phyloP scores from a whole-genome alignment of 2,888 invertebrate genomes.

The Atrina japonica region DNA sequence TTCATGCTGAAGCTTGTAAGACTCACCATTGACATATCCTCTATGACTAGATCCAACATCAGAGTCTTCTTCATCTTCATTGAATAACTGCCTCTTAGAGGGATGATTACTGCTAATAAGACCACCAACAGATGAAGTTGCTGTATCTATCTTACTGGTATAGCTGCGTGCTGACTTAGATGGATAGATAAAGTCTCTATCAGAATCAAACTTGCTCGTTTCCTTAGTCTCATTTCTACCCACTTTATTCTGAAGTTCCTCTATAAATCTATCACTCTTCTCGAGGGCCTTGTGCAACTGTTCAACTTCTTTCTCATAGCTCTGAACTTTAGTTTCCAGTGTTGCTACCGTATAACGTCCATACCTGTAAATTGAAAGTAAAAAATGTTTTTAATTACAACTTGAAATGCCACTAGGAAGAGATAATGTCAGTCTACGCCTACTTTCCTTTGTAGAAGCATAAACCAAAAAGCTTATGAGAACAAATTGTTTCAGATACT shows the following conservation, averaged over 20 bases:
- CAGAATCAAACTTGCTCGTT: slow-evolving; percentile 35
- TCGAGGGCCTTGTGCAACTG: slow-evolving; percentile 76
- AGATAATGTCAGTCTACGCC: too few relatives aligned
- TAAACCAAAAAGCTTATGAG: too few relatives aligned
- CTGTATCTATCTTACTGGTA: too few relatives aligned
- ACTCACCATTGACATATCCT: slow-evolving; percentile 41
- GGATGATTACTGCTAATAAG: slow-evolving; percentile 49
- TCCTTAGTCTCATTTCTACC: slow-evolving; percentile 17
- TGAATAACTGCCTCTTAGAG: slow-evolving; percentile 60
- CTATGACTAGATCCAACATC: slow-evolving; percentile 17
- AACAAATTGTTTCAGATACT: too few relatives aligned
- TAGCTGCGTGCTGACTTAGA: slow-evolving; percentile 15
- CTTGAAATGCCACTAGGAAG: too few relatives aligned
- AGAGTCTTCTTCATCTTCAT: slow-evolving; percentile 39
- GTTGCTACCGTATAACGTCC: slow-evolving; percentile 77
- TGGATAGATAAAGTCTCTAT: slow-evolving; percentile 31
- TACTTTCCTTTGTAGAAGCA: too few relatives aligned
- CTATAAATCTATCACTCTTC: slow-evolving; percentile 76
- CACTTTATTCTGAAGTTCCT: slow-evolving; percentile 72
- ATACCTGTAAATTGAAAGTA: slow-evolving; percentile 65
- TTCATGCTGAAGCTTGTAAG: slow-evolving; percentile 49
- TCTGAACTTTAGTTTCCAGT: slow-evolving; percentile 74
- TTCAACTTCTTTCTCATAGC: slow-evolving; percentile 73
- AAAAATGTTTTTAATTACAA: too few relatives aligned
- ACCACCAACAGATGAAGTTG: slow-evolving; percentile 13